phyloP scores from a whole-genome alignment of 2,113 vertebrate genomes.

The Dolichotis patagonum region DNA sequence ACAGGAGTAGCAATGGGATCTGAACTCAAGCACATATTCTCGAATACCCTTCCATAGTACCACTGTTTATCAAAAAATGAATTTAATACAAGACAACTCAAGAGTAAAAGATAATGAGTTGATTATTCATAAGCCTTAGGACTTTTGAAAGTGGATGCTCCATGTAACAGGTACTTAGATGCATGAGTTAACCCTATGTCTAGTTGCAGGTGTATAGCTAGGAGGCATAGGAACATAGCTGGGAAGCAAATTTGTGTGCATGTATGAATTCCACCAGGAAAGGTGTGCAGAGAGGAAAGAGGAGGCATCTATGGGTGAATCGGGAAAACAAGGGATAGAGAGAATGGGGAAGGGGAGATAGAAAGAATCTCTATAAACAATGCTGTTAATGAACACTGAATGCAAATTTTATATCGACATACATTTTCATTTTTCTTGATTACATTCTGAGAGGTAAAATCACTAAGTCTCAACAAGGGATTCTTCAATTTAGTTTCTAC shows the following conservation, averaged over 20 bases:
- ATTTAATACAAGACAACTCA: not conserved
- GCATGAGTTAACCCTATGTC: not conserved
- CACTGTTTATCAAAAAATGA: not conserved
- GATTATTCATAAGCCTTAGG: not conserved
- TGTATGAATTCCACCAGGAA: not conserved
- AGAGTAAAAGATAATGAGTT: not conserved
- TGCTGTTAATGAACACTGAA: not conserved
- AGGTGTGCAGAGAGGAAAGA: not conserved
- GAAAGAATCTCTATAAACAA: not conserved
- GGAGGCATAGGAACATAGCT: not conserved
- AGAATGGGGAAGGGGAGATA: not conserved
- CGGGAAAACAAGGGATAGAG: not conserved
- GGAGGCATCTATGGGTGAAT: not conserved
- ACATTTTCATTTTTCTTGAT: not conserved
- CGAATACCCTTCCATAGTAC: not conserved
- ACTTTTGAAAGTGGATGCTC: not conserved
- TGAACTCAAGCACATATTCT: not conserved
- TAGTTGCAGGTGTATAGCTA: not conserved
- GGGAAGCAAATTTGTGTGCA: not conserved
- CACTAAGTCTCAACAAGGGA: not conserved
- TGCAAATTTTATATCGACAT: not conserved
- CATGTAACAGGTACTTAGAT: not conserved
- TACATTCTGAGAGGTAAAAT: not conserved
- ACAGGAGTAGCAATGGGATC: not conserved
- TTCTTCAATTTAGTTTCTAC: conserved; percentile 1